Conservation (phyloP, 2,888 invertebrate genomes). For the Plebejus anna region DNA sequence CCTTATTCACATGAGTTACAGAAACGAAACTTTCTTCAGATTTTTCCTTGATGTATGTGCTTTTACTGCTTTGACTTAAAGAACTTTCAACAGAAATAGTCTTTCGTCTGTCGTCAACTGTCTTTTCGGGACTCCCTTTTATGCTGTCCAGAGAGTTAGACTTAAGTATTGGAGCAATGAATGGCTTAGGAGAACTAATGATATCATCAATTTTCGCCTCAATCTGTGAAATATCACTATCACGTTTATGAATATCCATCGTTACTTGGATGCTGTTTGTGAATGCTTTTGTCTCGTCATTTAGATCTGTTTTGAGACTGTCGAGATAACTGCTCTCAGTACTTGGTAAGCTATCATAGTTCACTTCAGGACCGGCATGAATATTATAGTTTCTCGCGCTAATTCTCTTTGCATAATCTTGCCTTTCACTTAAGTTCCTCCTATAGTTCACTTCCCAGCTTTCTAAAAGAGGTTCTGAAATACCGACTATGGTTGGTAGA, state of each 20-base stretch:
- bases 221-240: conserved; percentile 75
- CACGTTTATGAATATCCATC: conserved; percentile 63
- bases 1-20: conserved; percentile 79
- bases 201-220: conserved; percentile 79
- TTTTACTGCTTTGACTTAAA: conserved; percentile 50
- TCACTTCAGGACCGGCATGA: conserved; percentile 57
- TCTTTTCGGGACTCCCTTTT: conserved; percentile 76
- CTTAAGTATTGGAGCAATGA: conserved; percentile 72
- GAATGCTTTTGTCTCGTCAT: conserved; percentile 64
- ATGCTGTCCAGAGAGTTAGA: conserved; percentile 81
- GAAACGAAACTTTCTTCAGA: conserved; percentile 74
- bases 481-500: conserved; percentile 73
- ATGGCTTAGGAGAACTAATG: conserved; percentile 75
- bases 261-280: conserved; percentile 67
- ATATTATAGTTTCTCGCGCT: conserved; percentile 68
- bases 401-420: conserved; percentile 62
- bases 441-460: conserved; percentile 77
- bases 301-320: conserved; percentile 66
- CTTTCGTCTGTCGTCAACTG: conserved; percentile 67
- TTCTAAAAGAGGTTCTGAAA: conserved; percentile 72
- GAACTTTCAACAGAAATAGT: conserved; percentile 75
- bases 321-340: conserved; percentile 74
- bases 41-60: conserved; percentile 49
- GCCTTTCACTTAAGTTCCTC: conserved; percentile 64
- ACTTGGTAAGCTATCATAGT: conserved; percentile 70